Conservation (phyloP, 2,888 invertebrate species). For the Fissipunctia ypsillon region DNA sequence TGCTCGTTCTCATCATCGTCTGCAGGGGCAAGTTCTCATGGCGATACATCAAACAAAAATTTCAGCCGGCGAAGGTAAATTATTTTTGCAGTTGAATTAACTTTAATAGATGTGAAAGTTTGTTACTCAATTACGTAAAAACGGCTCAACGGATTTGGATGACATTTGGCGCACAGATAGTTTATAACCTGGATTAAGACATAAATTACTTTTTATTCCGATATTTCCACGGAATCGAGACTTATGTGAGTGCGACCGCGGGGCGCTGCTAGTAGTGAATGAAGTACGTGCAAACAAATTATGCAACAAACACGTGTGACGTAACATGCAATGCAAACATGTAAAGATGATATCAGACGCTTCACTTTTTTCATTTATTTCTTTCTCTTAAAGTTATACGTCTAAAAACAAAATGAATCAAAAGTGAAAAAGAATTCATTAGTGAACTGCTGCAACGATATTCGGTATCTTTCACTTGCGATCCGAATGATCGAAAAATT, state of each 20-base stretch:
- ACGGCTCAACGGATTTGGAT: background rate
- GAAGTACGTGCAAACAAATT: background rate
- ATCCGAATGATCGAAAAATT: background rate
- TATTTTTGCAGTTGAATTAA: background rate
- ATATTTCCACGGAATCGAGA: background rate
- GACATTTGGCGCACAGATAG: background rate
- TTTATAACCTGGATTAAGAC: background rate
- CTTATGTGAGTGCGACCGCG: background rate
- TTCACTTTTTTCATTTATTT: background rate
- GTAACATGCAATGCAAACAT: background rate
- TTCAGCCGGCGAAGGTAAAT: slow-evolving; percentile 85
- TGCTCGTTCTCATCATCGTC: slow-evolving; percentile 79
- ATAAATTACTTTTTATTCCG: background rate
- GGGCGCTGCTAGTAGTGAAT: background rate
- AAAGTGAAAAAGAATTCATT: background rate
- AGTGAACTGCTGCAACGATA: background rate
- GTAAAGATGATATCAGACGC: background rate
- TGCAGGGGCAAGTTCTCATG: slow-evolving; percentile 83
- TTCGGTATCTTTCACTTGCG: background rate
- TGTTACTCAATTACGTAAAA: background rate
- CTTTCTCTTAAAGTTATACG: background rate
- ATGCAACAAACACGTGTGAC: background rate
- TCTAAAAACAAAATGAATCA: background rate
- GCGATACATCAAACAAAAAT: slow-evolving; percentile 85
- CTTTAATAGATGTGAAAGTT: background rate